Evolutionary conservation across 2,888 invertebrate genomes (phyloP), one percentile per base, ranked within the genome.

Genomic region (Ornithoptera priamus): DNA sequence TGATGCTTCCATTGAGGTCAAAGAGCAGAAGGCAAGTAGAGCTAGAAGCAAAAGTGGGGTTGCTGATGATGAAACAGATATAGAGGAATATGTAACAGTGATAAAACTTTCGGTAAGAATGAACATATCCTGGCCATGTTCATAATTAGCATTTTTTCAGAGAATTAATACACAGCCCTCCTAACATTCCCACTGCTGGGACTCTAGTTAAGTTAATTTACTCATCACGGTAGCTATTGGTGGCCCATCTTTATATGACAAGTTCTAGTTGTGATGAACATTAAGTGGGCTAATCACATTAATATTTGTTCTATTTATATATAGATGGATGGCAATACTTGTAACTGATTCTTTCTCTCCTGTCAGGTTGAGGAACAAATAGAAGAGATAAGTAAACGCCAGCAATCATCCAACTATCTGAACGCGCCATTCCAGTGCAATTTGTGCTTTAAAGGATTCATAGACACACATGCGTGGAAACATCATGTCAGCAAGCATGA

Each of bases 361-460:
- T 36, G 67, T 2, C 76, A 92, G 91, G 62, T 85, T 1, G 85
- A 88, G 68, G 86, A 92, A 60, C 91, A 92, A 72, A 72, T 84
- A 53, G 87, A 84, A 12, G 91, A 92, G 73, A 84, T 92, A 67
- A 77, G 70, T 50, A 84, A 87, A 39, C 82, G 92, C 3, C 82
- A 88, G 73, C 75, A 80, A 18, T 86, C 89, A 0, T 82, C 85
- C 1, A 92, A 92, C 77, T 92, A 89, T 69, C 71, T 82, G 70
- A 89, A 90, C 74, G 85, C 90, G 0, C 78, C 85, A n/a, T 90
- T 80, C 77, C 84, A 90, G 65, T 92, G 92, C 73, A 77, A 81
- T n/a, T 75, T 86, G 2, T 91, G 92, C 72, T 92, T 78, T 74
- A 88, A 89, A 57, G 92, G 92, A 0, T 92, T 92, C 79, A 86